Evolutionary conservation across 2,888 invertebrate species (phyloP).

Genomic region (Phlogophora meticulosa): DNA sequence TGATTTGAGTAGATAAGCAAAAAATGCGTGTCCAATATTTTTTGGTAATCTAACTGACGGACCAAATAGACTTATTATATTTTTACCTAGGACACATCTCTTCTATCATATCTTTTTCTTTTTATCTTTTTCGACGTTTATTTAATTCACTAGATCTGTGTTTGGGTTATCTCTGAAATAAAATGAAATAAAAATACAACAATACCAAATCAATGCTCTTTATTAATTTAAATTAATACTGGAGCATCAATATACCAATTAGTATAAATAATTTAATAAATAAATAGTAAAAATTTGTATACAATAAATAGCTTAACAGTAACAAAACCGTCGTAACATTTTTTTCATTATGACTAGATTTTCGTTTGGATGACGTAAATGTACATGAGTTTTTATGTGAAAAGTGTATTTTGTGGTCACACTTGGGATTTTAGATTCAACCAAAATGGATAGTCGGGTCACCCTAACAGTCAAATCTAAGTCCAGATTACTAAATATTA

Average conservation of each 20-base stretch:
- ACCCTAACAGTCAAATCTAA: constrained; percentile 43
- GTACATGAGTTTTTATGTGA: constrained; percentile 61
- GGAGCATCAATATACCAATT: constrained; percentile 84
- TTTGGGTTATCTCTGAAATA: not conserved
- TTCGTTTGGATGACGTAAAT: constrained; percentile 71
- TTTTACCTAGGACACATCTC: no score
- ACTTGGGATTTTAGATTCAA: constrained; percentile 53
- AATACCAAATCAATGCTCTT: constrained; percentile 81
- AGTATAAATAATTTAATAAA: constrained; percentile 76
- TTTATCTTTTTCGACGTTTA: no score
- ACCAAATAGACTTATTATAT: no score
- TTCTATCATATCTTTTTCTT: no score
- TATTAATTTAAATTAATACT: constrained; percentile 86
- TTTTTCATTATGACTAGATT: constrained; percentile 83
- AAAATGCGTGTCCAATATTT: no score
- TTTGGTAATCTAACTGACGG: no score
- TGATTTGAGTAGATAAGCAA: no score
- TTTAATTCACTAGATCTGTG: not conserved
- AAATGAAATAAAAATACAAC: constrained; percentile 64
- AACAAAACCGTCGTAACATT: constrained; percentile 78
- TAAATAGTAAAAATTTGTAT: constrained; percentile 84
- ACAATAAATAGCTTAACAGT: constrained; percentile 86
- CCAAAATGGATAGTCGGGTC: constrained; percentile 5
- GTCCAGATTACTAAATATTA: constrained; percentile 53
- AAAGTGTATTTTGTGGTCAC: constrained; percentile 49